Evolutionary conservation across 2,888 invertebrate species (phyloP).

Genomic region (Pemphredon lugubris): DNA sequence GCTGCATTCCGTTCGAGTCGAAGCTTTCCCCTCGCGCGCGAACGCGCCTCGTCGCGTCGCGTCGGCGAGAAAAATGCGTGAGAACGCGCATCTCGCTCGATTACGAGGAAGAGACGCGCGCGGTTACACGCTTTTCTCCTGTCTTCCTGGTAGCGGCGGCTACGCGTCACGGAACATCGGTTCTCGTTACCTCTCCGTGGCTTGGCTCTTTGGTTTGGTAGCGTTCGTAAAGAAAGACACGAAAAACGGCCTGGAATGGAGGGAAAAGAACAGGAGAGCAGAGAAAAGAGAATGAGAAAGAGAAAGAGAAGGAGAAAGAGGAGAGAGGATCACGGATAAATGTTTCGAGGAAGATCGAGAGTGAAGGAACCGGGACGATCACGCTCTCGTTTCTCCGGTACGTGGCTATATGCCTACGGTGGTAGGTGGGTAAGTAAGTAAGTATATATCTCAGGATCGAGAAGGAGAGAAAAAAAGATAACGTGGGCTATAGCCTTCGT

Average conservation of each 20-base stretch:
- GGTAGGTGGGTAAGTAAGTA: conserved; percentile 6
- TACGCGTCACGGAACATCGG: conserved; percentile 13
- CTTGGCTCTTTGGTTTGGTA: no score
- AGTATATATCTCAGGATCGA: conserved; percentile 51
- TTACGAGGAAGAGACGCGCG: conserved; percentile 27
- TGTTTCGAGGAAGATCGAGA: conserved; percentile 32
- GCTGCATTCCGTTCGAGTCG: conserved; percentile 56
- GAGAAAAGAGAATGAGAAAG: background rate
- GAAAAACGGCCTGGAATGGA: no score
- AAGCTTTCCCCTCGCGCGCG: conserved; percentile 49
- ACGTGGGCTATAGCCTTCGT: conserved; percentile 62
- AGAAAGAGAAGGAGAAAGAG: no score
- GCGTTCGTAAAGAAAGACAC: no score
- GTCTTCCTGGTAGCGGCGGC: no score
- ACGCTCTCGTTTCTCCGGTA: conserved; percentile 36
- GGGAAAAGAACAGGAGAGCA: background rate
- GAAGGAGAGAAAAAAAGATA: conserved; percentile 57
- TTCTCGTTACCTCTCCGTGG: no score
- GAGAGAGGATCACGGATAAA: conserved; percentile 16
- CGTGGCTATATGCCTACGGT: no score
- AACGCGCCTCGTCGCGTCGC: no score
- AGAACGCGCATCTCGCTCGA: conserved; percentile 52
- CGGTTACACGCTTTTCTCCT: conserved; percentile 25
- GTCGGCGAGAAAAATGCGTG: conserved; percentile 57
- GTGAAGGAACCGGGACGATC: conserved; percentile 21